phyloP scores from a whole-genome alignment of 2,888 invertebrate species.

The Chrysolina oricalcia region DNA sequence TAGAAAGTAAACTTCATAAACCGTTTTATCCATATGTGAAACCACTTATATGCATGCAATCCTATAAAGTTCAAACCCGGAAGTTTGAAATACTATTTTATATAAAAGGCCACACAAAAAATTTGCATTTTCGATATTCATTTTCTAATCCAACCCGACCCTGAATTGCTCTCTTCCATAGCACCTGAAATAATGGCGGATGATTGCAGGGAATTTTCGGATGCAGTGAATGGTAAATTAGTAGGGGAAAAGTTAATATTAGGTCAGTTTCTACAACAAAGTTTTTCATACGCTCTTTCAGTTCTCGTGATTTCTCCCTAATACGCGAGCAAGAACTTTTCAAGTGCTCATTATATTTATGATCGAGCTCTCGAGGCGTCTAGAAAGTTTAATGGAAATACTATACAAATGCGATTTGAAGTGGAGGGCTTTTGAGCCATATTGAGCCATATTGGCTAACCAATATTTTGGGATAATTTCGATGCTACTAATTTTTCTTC shows the following conservation, averaged over 20 bases:
- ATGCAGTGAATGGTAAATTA: slow-evolving; percentile 20
- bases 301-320: slow-evolving; percentile 8
- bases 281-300: slow-evolving; percentile 26
- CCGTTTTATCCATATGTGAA: too few relatives aligned
- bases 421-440: neutral
- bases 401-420: neutral
- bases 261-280: slow-evolving; percentile 23
- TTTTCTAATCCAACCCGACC: neutral
- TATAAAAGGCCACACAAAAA: too few relatives aligned
- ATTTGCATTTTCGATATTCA: too few relatives aligned
- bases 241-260: slow-evolving; percentile 27
- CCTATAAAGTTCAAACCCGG: too few relatives aligned
- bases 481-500: too few relatives aligned
- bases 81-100: too few relatives aligned
- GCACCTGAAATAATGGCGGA: neutral
- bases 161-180: neutral
- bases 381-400: neutral
- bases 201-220: slow-evolving; percentile 17
- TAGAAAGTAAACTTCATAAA: too few relatives aligned
- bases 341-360: slow-evolving; percentile 17
- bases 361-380: neutral
- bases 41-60: too few relatives aligned
- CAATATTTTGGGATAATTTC: too few relatives aligned
- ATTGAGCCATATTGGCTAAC: too few relatives aligned
- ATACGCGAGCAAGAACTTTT: slow-evolving; percentile 8